Conservation (phyloP, 2,113 vertebrate species). For the Crypturellus undulatus region DNA sequence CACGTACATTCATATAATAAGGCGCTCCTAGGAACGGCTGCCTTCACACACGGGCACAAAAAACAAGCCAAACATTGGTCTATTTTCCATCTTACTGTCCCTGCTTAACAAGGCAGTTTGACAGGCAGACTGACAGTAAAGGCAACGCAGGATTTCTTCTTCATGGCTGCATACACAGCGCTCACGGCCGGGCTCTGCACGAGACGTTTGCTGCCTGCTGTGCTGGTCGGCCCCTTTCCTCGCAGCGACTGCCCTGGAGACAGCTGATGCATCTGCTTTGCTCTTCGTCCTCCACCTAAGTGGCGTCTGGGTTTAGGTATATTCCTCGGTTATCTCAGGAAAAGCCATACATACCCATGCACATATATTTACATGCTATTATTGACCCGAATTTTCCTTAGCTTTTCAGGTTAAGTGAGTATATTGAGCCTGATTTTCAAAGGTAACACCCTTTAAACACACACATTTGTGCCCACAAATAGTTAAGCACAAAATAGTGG, state of each 20-base stretch:
- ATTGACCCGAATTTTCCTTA: not conserved
- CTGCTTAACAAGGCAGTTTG: not conserved
- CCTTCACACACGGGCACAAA: not conserved
- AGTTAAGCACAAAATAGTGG: not conserved
- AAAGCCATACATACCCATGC: accelerated
- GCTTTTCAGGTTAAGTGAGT: not conserved
- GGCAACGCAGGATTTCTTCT: not conserved
- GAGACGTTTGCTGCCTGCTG: conserved; percentile 37
- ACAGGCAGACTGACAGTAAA: conserved; percentile 12
- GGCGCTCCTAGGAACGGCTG: not conserved
- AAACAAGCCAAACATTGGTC: not conserved
- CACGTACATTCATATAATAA: not conserved
- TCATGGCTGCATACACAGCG: conserved; percentile 44
- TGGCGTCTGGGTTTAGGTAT: not conserved
- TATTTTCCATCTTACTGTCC: not conserved
- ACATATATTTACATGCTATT: not conserved
- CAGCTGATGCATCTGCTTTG: not conserved
- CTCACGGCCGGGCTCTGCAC: not conserved
- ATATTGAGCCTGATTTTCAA: not conserved
- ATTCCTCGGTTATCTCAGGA: not conserved
- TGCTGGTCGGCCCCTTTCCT: conserved; percentile 15
- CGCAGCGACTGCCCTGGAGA: not conserved
- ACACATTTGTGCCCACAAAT: not conserved
- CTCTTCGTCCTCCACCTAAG: not conserved
- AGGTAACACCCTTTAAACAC: not conserved